These are phyloP conservation scores for Tenthredo distinguenda DNA, from an alignment of 2,888 invertebrate genomes.

Conservation along the genomic window DNA sequence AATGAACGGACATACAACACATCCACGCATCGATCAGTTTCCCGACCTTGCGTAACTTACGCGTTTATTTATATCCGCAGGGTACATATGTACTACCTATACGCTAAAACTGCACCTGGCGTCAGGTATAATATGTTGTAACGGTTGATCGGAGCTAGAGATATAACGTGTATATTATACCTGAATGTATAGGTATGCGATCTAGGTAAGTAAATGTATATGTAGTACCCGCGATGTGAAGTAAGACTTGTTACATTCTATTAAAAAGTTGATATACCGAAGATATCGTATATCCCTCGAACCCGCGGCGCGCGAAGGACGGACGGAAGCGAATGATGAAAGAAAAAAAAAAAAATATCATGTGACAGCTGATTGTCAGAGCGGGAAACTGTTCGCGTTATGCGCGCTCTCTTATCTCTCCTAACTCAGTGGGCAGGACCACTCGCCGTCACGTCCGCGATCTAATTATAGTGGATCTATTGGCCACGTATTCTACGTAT, in stretches of 20 bases:
- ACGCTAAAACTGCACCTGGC: not conserved
- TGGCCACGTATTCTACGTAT: not conserved
- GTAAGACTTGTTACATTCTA: not conserved
- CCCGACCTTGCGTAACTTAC: conserved; percentile 43
- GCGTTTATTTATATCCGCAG: not conserved
- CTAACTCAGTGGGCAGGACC: not conserved
- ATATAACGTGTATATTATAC: not conserved
- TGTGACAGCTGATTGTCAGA: conserved; percentile 39
- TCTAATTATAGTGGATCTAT: conserved; percentile 26
- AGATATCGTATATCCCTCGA: not conserved
- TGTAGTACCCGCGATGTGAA: not conserved
- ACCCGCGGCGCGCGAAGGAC: not conserved
- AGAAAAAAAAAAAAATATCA: not conserved
- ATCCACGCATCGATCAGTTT: not conserved
- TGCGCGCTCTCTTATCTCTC: not conserved
- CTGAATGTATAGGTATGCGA: not conserved
- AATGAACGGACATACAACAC: not conserved
- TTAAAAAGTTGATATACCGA: too few species aligned
- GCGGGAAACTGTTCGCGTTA: not conserved
- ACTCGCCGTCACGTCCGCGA: not conserved
- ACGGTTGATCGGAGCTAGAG: conserved; percentile 21
- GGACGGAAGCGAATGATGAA: not conserved
- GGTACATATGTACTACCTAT: not conserved
- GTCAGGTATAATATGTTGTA: conserved; percentile 1
- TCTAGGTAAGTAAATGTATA: not conserved